These are phyloP conservation scores for Isurus oxyrinchus DNA, from an alignment of 2,113 vertebrate genomes.

Conservation along the genomic window DNA sequence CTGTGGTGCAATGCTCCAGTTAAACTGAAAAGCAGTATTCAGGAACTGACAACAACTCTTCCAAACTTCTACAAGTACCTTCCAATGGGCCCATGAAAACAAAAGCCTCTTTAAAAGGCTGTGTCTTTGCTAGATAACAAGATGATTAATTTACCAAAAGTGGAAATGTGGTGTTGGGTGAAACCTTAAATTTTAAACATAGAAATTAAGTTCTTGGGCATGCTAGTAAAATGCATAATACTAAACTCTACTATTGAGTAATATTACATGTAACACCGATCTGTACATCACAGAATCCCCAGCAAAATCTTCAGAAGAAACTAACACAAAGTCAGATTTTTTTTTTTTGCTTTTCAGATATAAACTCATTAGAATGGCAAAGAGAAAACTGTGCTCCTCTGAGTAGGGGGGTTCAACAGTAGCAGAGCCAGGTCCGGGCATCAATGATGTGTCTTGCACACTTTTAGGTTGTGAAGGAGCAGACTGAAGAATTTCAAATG, in stretches of 20 bases:
- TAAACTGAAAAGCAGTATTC: constrained; percentile 13
- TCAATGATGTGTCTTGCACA: no score
- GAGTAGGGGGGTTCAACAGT: background rate
- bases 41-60: background rate
- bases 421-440: background rate
- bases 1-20: background rate
- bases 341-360: background rate
- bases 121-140: background rate
- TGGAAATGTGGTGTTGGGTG: background rate
- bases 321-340: background rate
- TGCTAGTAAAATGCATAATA: background rate
- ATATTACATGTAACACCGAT: background rate
- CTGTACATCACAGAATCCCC: background rate
- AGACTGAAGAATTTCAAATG: background rate
- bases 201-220: background rate
- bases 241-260: no score
- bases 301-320: background rate
- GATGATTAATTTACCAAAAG: background rate
- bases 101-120: background rate
- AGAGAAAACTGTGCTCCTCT: background rate
- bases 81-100: background rate
- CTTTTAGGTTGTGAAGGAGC: background rate
- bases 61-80: background rate
- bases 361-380: background rate
- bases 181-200: background rate